These are phyloP conservation scores for Epinephelus fuscoguttatus DNA, from an alignment of 2,113 vertebrate species.

Conservation along the genomic window DNA sequence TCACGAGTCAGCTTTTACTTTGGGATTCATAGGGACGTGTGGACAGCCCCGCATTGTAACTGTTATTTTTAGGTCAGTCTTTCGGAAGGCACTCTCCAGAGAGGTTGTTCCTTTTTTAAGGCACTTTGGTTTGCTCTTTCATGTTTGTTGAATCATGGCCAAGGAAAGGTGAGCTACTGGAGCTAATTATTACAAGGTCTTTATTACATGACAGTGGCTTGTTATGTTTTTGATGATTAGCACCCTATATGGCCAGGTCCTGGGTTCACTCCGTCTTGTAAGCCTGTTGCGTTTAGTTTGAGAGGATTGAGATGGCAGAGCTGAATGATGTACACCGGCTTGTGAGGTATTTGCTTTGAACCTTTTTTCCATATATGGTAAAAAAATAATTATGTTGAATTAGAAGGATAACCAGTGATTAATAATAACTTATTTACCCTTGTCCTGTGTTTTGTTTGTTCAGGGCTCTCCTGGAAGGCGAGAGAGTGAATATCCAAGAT, in stretches of 20 bases:
- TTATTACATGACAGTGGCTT: slow-evolving; percentile 11
- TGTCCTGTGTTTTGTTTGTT: slow-evolving; percentile 40
- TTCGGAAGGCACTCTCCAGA: slow-evolving; percentile 61
- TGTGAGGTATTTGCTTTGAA: slow-evolving; percentile 69
- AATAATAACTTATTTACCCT: neutral
- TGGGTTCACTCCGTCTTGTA: slow-evolving; percentile 44
- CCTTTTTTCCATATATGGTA: neutral
- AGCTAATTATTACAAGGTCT: slow-evolving; percentile 24
- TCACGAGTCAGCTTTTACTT: slow-evolving; percentile 67
- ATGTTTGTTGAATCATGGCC: slow-evolving; percentile 47
- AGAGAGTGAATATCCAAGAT: slow-evolving; percentile 86
- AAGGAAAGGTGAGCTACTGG: slow-evolving; percentile 54
- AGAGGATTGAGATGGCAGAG: slow-evolving; percentile 75
- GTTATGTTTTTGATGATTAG: slow-evolving; percentile 49
- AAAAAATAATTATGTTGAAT: slow-evolving; percentile 6
- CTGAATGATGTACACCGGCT: slow-evolving; percentile 63
- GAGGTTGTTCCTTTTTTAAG: slow-evolving; percentile 62
- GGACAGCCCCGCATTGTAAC: slow-evolving; percentile 66
- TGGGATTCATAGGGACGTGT: slow-evolving; percentile 63
- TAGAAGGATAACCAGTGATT: neutral
- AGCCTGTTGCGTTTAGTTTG: slow-evolving; percentile 60
- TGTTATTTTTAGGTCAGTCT: slow-evolving; percentile 84
- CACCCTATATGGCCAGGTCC: slow-evolving; percentile 63
- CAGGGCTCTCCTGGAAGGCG: slow-evolving; percentile 94
- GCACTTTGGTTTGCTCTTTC: slow-evolving; percentile 41